Percentiles rank a stretch among this genome's conserved stretches.
phyloP scores from a whole-genome alignment of 2,888 invertebrate genomes.

The Nomada lathburiana region DNA sequence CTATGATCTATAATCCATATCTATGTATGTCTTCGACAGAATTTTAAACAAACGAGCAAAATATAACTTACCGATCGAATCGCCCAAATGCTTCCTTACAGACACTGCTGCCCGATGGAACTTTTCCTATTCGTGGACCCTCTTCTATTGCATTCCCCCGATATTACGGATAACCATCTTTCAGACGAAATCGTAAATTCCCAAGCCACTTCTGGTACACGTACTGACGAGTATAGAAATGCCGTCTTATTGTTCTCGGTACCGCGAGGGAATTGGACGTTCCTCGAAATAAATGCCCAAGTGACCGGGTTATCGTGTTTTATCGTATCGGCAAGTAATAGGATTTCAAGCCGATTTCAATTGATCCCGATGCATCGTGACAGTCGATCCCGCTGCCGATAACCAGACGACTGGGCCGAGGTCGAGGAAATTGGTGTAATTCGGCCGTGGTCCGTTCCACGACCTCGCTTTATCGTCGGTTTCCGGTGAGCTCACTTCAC shows the following conservation, averaged over 20 bases:
- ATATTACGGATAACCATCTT: constrained; percentile 7
- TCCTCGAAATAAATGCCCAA: constrained; percentile 45
- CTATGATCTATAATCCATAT: no score
- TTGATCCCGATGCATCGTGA: constrained; percentile 59
- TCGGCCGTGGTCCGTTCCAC: constrained; percentile 58
- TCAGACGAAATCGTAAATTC: constrained; percentile 17
- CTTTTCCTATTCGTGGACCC: no score
- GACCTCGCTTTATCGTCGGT: constrained; percentile 57
- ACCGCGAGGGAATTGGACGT: constrained; percentile 26
- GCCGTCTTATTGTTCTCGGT: constrained; percentile 31
- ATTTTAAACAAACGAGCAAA: no score
- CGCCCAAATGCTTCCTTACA: not conserved
- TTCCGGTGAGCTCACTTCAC: constrained; percentile 50
- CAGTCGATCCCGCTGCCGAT: constrained; percentile 61
- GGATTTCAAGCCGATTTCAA: constrained; percentile 59
- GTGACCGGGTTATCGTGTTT: constrained; percentile 45
- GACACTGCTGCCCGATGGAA: not conserved
- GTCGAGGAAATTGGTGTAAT: constrained; percentile 70
- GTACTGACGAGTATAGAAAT: constrained; percentile 9
- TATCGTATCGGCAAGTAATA: constrained; percentile 44
- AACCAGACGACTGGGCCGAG: constrained; percentile 40
- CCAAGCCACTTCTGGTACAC: constrained; percentile 5
- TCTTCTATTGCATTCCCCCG: not conserved
- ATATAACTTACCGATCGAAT: no score
- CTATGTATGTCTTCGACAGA: no score